Percentiles rank a stretch among this genome's conserved stretches.
Conservation (phyloP, 1,140 invertebrate species). For the Carposina sasakii region DNA sequence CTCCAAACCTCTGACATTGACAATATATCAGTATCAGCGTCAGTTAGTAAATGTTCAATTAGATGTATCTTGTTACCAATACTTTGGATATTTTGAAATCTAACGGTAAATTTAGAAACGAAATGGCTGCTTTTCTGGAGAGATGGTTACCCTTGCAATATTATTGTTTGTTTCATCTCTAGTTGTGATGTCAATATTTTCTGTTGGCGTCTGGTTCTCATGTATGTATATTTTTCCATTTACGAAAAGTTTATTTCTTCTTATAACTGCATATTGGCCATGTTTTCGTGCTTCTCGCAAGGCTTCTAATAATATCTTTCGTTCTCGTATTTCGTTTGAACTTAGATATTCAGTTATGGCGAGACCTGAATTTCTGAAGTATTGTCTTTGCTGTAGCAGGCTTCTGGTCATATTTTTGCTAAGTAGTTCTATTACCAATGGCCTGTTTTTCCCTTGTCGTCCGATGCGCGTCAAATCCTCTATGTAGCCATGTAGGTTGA, state of each 20-base stretch:
- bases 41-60: no score
- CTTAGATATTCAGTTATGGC: slow-evolving; percentile 12
- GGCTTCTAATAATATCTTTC: background rate
- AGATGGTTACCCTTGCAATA: background rate
- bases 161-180: no score
- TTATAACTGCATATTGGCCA: background rate
- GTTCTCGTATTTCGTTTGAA: background rate
- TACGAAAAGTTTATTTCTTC: background rate
- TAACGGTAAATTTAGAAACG: no score
- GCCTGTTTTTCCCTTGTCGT: background rate
- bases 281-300: background rate
- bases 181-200: no score
- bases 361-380: slow-evolving; percentile 2
- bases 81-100: no score
- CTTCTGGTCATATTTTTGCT: slow-evolving; percentile 13
- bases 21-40: no score
- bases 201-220: no score
- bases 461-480: slow-evolving; percentile 16
- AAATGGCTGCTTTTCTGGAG: background rate
- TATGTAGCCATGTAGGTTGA: slow-evolving; percentile 13
- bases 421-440: slow-evolving; percentile 10
- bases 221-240: background rate
- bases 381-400: slow-evolving; percentile 2
- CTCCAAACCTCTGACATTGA: no score
- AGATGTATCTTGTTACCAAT: no score